Percentiles rank a stretch among this genome's conserved stretches.
phyloP scores from a whole-genome alignment of 2,888 invertebrate species.

The Linnaemya tessellans region DNA sequence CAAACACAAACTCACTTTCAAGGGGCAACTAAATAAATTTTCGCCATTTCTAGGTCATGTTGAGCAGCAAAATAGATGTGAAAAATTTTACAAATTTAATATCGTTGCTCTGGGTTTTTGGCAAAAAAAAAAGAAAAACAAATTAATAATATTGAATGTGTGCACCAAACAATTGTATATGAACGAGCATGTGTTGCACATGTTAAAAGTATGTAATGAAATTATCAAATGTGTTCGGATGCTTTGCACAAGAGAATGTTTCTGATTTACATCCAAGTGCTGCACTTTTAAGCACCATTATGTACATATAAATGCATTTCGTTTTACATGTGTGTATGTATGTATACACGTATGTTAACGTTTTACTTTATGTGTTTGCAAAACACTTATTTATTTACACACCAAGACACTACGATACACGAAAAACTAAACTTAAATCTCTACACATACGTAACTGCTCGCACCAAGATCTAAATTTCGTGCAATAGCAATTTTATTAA shows the following conservation, averaged over 20 bases:
- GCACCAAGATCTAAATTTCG: neutral
- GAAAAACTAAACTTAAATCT: neutral
- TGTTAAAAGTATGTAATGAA: conserved; percentile 28
- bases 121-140: neutral
- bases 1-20: neutral
- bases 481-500: conserved; percentile 1
- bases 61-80: neutral
- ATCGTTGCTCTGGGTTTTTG: neutral
- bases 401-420: neutral
- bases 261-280: conserved; percentile 1
- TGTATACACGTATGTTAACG: neutral
- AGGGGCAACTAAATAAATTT: neutral
- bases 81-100: neutral
- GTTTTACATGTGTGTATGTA: neutral
- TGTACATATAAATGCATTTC: too few species aligned
- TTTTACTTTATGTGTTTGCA: neutral
- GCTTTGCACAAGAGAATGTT: neutral
- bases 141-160: conserved; percentile 5
- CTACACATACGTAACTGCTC: conserved; percentile 1
- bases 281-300: neutral
- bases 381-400: conserved; percentile 15
- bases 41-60: neutral
- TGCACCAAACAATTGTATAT: neutral
- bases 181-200: neutral
- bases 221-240: conserved; percentile 38